A percentile compares a stretch with the other conserved stretches of the same genome.
Conservation (phyloP, 2,888 invertebrate genomes). For the Polydrusus tereticollis region DNA sequence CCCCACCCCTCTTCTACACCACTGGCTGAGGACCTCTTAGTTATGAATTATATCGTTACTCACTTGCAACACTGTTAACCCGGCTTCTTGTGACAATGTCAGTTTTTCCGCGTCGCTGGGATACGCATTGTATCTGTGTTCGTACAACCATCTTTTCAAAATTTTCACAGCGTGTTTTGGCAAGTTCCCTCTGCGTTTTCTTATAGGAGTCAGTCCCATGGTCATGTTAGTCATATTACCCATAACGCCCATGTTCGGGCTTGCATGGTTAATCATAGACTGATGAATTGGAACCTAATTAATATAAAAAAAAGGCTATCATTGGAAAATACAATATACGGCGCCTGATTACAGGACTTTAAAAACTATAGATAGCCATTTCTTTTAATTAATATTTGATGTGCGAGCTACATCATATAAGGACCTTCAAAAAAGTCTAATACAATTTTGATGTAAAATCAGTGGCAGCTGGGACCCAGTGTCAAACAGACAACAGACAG, state of each 20-base stretch:
- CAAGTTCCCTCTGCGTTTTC: conserved; percentile 78
- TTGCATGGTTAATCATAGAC: conserved; percentile 26
- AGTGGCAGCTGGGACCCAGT: too few relatives aligned
- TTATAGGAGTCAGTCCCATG: conserved; percentile 41
- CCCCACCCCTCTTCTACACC: too few relatives aligned
- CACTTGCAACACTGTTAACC: conserved; percentile 90
- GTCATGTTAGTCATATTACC: conserved; percentile 20
- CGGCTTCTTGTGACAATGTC: conserved; percentile 87
- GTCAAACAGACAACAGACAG: too few relatives aligned
- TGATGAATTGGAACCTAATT: conserved; percentile 37
- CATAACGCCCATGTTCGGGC: background rate
- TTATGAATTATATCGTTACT: background rate
- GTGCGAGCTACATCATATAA: too few relatives aligned
- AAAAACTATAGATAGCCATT: too few relatives aligned
- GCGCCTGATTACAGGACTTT: too few relatives aligned
- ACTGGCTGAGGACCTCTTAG: background rate
- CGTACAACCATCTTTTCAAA: conserved; percentile 91
- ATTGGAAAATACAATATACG: too few relatives aligned
- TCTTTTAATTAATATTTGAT: too few relatives aligned
- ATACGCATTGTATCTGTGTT: conserved; percentile 92
- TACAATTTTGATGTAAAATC: too few relatives aligned
- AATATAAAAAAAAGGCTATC: background rate
- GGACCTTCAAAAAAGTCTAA: too few relatives aligned
- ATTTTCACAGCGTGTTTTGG: conserved; percentile 94
- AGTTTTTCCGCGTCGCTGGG: conserved; percentile 94